Evolutionary conservation across 2,797 vertebrate genomes (phyloP).

Genomic region (Cebuella pygmaea): DNA sequence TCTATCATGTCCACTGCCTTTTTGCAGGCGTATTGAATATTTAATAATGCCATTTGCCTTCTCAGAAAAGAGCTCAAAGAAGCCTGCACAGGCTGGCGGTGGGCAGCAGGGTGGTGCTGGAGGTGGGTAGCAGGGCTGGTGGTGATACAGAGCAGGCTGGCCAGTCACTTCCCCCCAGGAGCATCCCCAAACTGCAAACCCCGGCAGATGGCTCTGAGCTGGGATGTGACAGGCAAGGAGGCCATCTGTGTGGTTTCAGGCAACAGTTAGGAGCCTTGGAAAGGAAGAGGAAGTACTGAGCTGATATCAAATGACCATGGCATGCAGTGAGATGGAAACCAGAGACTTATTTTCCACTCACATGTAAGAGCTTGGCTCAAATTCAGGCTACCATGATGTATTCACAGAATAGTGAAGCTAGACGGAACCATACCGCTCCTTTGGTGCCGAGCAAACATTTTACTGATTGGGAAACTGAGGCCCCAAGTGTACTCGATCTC

Average conservation of each 20-base stretch:
- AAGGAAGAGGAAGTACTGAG: neutral
- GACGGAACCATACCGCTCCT: neutral
- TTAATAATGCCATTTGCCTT: conserved; percentile 76
- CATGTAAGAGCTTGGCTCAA: neutral
- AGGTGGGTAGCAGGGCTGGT: neutral
- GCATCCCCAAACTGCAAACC: neutral
- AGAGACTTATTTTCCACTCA: conserved; percentile 29
- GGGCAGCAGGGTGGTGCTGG: neutral
- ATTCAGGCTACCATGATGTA: neutral
- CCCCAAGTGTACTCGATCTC: neutral
- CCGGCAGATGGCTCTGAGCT: neutral
- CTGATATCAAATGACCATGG: neutral
- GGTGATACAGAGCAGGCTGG: neutral
- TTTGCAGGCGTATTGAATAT: conserved; percentile 70
- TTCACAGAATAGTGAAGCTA: neutral
- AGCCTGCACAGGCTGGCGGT: neutral
- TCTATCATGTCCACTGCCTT: conserved; percentile 52
- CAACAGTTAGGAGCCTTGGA: neutral
- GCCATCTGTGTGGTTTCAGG: neutral
- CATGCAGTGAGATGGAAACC: neutral
- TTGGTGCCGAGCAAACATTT: neutral
- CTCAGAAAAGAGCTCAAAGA: conserved; percentile 63
- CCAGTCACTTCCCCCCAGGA: neutral
- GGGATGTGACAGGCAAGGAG: neutral
- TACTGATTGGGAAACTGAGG: neutral